Percentiles rank a stretch among this genome's conserved stretches.
Conservation (phyloP, 2,888 invertebrate species). For the Chrysolina haemoptera region DNA sequence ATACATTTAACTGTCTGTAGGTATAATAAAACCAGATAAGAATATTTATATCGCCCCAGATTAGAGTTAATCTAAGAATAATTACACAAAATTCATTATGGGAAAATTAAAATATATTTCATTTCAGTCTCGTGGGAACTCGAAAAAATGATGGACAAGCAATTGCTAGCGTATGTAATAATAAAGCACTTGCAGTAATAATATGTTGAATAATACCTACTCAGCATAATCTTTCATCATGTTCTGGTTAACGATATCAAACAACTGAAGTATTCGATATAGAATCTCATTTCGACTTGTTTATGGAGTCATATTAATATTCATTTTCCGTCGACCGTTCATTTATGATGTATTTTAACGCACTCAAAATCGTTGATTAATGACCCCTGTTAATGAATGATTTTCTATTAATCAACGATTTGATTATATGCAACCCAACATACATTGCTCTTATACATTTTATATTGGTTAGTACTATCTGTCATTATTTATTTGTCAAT, state of each 20-base stretch:
- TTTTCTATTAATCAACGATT: no score
- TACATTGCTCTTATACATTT: no score
- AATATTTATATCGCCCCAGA: not conserved
- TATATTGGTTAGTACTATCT: no score
- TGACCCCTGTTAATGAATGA: no score
- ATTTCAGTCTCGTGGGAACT: constrained; percentile 9
- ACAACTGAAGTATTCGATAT: not conserved
- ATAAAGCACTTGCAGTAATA: not conserved
- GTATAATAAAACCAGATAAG: no score
- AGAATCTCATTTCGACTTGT: no score
- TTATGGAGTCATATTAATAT: not conserved
- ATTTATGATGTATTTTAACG: no score
- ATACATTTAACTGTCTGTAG: no score
- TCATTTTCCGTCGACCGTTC: no score
- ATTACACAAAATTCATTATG: not conserved
- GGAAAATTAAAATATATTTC: not conserved
- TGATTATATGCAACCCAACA: no score
- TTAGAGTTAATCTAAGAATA: not conserved
- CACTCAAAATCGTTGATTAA: no score
- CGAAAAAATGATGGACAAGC: not conserved
- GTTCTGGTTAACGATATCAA: not conserved
- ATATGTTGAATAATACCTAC: not conserved
- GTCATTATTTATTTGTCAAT: no score
- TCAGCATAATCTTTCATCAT: not conserved
- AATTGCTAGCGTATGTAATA: not conserved